These are phyloP conservation scores for Sycobia sp. DNA, from an alignment of 1,140 invertebrate genomes.

Conservation along the genomic window DNA sequence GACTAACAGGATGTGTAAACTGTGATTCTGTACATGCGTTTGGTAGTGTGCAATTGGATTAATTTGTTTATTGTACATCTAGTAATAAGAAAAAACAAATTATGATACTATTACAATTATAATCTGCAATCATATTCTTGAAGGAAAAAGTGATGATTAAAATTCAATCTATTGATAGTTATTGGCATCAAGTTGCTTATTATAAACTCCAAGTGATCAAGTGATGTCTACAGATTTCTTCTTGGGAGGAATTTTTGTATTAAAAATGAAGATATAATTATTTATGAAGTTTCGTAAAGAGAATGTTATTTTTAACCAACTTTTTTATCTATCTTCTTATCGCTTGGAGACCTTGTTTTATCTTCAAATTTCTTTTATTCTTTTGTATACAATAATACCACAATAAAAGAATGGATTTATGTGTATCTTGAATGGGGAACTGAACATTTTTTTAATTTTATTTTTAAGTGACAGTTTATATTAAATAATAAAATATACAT, in stretches of 20 bases:
- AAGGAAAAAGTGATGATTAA: constrained; percentile 3
- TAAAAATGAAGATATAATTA: no score
- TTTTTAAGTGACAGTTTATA: no score
- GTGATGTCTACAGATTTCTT: no score
- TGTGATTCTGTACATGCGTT: constrained; percentile 44
- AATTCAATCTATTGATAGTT: constrained; percentile 2
- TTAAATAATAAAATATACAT: no score
- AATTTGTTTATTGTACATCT: constrained; percentile 29
- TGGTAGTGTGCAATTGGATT: constrained; percentile 36
- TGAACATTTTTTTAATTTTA: no score
- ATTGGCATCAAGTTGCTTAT: constrained; percentile 3
- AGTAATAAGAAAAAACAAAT: constrained; percentile 7
- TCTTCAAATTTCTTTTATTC: constrained; percentile 19
- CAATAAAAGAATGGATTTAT: constrained; percentile 7
- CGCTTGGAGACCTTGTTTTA: constrained; percentile 25
- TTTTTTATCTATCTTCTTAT: constrained; percentile 7
- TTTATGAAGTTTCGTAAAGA: no score
- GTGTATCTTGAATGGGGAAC: constrained; percentile 5
- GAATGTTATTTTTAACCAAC: constrained; percentile 10
- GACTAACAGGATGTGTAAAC: constrained; percentile 35
- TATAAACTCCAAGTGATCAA: constrained; percentile 22
- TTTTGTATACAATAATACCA: constrained; percentile 6
- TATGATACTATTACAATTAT: constrained; percentile 23
- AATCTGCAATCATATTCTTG: constrained; percentile 18
- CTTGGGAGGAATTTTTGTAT: no score